Percentiles rank a stretch among this genome's conserved stretches.
Conservation (phyloP, 2,888 invertebrate species). For the Pollenia labialis region DNA sequence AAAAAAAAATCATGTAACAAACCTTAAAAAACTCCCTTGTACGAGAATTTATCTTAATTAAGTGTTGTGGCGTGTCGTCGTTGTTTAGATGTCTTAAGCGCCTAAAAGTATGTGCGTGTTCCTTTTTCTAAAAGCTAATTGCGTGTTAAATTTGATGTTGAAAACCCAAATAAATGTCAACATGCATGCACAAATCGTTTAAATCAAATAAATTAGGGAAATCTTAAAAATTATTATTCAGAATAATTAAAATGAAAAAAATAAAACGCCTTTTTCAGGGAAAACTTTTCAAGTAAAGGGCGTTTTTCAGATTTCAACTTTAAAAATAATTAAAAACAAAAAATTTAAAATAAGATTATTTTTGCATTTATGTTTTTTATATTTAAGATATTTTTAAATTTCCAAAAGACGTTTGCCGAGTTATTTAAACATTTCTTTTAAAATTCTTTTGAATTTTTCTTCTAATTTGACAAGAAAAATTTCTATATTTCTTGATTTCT, state of each 20-base stretch:
- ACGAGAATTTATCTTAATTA: neutral
- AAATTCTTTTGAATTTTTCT: constrained; percentile 32
- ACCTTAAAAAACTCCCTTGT: neutral
- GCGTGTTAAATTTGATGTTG: constrained; percentile 53
- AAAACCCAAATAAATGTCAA: constrained; percentile 35
- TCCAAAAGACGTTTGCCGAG: neutral
- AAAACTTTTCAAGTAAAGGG: constrained; percentile 39
- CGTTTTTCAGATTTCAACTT: constrained; percentile 35
- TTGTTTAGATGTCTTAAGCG: constrained; percentile 57
- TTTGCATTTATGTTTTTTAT: neutral
- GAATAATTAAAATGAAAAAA: neutral
- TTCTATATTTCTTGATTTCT: constrained; percentile 35
- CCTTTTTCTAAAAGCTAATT: constrained; percentile 57
- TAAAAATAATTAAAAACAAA: neutral
- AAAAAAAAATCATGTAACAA: constrained; percentile 28
- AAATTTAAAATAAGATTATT: constrained; percentile 1
- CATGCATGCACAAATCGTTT: constrained; percentile 47
- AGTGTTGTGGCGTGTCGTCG: constrained; percentile 54
- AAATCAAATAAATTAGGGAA: constrained; percentile 5
- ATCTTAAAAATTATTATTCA: neutral
- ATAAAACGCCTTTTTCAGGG: neutral
- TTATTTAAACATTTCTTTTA: neutral
- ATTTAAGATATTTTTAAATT: neutral
- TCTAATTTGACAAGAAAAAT: constrained; percentile 4
- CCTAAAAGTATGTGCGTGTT: constrained; percentile 69